These are phyloP conservation scores for Drosophila meridiana DNA, from an alignment of 2,888 invertebrate species.

Conservation along the genomic window DNA sequence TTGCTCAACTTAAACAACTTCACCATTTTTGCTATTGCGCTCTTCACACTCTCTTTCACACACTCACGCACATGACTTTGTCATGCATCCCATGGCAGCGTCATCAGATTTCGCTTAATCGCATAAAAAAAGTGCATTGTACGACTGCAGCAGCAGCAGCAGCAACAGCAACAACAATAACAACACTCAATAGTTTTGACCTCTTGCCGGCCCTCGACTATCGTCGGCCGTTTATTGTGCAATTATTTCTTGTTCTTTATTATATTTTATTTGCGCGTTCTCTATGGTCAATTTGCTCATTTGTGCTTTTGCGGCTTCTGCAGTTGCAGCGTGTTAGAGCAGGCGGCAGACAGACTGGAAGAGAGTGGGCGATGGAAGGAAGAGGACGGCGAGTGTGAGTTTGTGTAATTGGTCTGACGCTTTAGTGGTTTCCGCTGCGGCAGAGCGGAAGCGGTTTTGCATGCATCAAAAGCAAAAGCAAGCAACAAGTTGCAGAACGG, in stretches of 20 bases:
- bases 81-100: slow-evolving; percentile 49
- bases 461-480: slow-evolving; percentile 11
- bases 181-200: slow-evolving; percentile 60
- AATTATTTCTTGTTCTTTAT: slow-evolving; percentile 67
- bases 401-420: slow-evolving; percentile 42
- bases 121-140: slow-evolving; percentile 70
- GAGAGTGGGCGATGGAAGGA: slow-evolving; percentile 3
- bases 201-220: slow-evolving; percentile 63
- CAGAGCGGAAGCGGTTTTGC: slow-evolving; percentile 61
- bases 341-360: slow-evolving; percentile 2
- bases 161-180: slow-evolving; percentile 23
- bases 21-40: slow-evolving; percentile 6
- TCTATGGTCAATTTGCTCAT: slow-evolving; percentile 40
- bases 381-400: slow-evolving; percentile 25
- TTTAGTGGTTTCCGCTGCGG: slow-evolving; percentile 58
- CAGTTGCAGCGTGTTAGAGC: slow-evolving; percentile 44
- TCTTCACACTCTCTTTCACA: slow-evolving; percentile 14
- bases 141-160: slow-evolving; percentile 24
- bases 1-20: slow-evolving; percentile 9
- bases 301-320: slow-evolving; percentile 44
- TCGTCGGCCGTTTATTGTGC: slow-evolving; percentile 57
- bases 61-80: slow-evolving; percentile 11
- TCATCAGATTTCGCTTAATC: slow-evolving; percentile 75
- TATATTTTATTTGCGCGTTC: slow-evolving; percentile 56
- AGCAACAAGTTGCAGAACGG: slow-evolving; percentile 53